Base-by-base conservation (phyloP, 2,113 vertebrate genomes). In the Sturnus vulgaris region DNA sequence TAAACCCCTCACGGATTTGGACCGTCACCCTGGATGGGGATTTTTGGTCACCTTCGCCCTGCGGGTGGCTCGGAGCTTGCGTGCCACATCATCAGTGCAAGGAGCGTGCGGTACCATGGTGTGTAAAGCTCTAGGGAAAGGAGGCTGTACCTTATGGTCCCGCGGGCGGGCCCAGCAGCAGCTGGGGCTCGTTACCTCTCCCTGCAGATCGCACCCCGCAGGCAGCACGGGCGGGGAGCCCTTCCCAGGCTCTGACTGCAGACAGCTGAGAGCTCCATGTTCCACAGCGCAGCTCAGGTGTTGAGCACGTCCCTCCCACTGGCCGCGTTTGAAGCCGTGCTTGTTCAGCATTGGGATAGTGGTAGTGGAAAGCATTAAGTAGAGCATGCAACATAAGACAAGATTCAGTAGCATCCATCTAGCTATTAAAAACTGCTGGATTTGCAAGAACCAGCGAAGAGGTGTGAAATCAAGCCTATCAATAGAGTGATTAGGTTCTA, bases 1-100 rank as follows among this genome's bases (percentile, higher is more conserved):
- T 3, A 33, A 40, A 17, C 8, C 55, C 16, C 23, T 5, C 5
- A 0, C 15, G 1, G 12, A 2, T 9, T 8, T 2, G 42, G 8
- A 4, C 15, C 3, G 40, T 18, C 39, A 39, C 4, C 33, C 15
- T 1, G 10, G 10, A 0, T 16, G 40, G 4, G 3, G 25, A 7
- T 4, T 15, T 49, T 21, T 30, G n/a, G 7, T 2, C 30, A 2
- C 10, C 69, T 16, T 14, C 28, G 0, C 75, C 1, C 8, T 5
- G 27, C 1, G 47, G 17, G 12, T 3, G 35, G 76, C 30, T 55
- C 33, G 1, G 64, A 28, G 75, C 37, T 50, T 17, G 53, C 27
- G 33, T 50, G 49, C 47, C 83, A 9, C 73, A n/a, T 52, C 72
- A 37, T 18, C 66, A 11, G 31, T 55, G 0, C 53, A 0, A 2